Evolutionary conservation across 2,888 invertebrate species (phyloP), one percentile per base, ranked within the genome.

Genomic region (Campopleginae sp.): DNA sequence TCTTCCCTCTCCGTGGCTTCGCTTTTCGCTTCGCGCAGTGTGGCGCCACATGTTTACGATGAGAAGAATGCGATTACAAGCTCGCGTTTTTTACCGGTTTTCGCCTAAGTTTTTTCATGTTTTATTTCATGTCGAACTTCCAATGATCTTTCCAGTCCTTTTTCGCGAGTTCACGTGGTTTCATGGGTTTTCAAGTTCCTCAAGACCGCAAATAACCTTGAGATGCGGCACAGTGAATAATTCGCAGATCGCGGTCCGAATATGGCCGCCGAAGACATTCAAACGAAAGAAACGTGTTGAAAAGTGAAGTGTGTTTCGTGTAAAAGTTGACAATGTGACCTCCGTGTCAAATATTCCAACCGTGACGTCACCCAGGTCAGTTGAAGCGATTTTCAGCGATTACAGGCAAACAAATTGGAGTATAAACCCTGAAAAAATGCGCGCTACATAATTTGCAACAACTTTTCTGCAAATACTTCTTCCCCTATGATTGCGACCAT

Each of bases 211-310:
- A 54, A 54, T 5, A 58, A 0, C 12, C 1, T 12, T 3, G 27
- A 27, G 14, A 27, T 12, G 12, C 14, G 14, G 1, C 27, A 3
- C 38, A 38, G 33, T 38, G 33, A 27, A 71, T 19, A 27, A 17
- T 70, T 51, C 8, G 33, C 48, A 48, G 12, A 71, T 71, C 46
- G 33, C 27, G 17, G 0, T 23, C 23, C 14, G 23, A 58, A 72
- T 54, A 72, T 58, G 58, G 72, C 54, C 23, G 27, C 71, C 48
- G 48, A 71, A 63, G 63, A 63, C n/a, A 63, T 58, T 58, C 27
- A 14, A 27, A 51, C 38, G 38, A 7, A 51, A 51, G n/a, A 23
- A 54, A 10, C 23, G 54, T 54, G 19, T 23, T 54, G 2, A 10
- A 54, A 10, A 23, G 10, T 23, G 0, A n/a, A 54, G 48, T 48